Base-by-base conservation (phyloP, 2,888 invertebrate species). In the Monoplex corrugatus region DNA sequence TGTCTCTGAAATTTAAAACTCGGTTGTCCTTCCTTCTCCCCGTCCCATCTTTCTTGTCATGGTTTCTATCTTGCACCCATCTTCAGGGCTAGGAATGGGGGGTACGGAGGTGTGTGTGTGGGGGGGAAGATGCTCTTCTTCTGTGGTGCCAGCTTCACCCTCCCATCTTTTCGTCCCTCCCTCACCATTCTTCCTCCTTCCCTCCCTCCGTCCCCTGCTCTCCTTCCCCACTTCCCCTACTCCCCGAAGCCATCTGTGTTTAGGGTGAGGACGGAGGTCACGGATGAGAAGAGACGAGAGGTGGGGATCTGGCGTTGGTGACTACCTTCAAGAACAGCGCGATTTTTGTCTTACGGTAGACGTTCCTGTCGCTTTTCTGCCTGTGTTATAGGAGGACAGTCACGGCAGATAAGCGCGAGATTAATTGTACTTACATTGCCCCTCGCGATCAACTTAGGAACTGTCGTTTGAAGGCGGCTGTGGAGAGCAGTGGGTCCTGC, bases 241-340 rank as follows among this genome's bases (percentile, higher is more conserved):
- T n/a, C 35, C 43, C 19, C 28, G 63, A 68, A 40, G 83, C 83
- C 83, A 83, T 83, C 83, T 83, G 83, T 83, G 83, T 83, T 83
- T 83, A 16, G 83, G 83, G 83, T 83, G 83, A 83, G 83, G 83
- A 83, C 83, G 28, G 83, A 32, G 83, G 83, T 83, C 50, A 83
- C 32, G 83, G 50, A 83, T 19, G 45, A 83, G 43, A 83, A 45
- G 35, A 83, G 83, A 83, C 50, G 45, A 23, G 35, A 16, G 0
- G 45, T n/a, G 82, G 43, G 82, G 82, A 38, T 44, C 45, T n/a
- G 82, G 32, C 28, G 19, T 16, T 68, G 68, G 68, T 68, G 68
- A 68, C 68, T 68, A 5, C 68, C 68, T 68, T 68, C 68, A 68
- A 23, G 68, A 68, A 68, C 10, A 68, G 68, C 68, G 16, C 68